Conservation (phyloP, 2,888 invertebrate species). For the Drosophila longiperda region DNA sequence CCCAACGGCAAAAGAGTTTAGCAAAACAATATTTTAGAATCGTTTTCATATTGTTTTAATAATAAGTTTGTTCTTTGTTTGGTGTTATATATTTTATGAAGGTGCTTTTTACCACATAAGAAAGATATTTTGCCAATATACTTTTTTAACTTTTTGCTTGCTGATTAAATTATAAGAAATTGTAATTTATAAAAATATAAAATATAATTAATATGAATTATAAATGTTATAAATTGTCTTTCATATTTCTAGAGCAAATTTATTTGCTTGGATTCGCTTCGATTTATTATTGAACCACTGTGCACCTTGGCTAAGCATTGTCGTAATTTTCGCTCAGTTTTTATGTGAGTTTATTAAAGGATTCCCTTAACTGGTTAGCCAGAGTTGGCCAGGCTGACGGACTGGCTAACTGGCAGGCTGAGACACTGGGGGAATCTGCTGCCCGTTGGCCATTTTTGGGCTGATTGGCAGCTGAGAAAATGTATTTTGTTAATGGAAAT, state of each 20-base stretch:
- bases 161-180: too few species aligned
- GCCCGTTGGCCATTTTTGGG: conserved; percentile 21
- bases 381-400: conserved; percentile 1
- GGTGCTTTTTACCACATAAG: too few species aligned
- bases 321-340: conserved; percentile 59
- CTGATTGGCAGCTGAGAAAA: conserved; percentile 77
- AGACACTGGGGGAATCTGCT: conserved; percentile 17
- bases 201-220: too few species aligned
- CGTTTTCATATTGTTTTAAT: background rate
- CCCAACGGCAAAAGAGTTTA: background rate
- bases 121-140: too few species aligned
- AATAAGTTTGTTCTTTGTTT: background rate
- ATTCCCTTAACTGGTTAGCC: conserved; percentile 35
- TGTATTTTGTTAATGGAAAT: conserved; percentile 67
- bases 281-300: conserved; percentile 45
- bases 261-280: background rate
- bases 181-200: too few species aligned
- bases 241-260: background rate
- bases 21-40: background rate
- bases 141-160: too few species aligned
- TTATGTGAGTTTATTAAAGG: conserved; percentile 74
- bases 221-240: background rate
- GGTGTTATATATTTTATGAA: too few species aligned
- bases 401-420: conserved; percentile 7
- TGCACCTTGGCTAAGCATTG: conserved; percentile 38